phyloP scores from a whole-genome alignment of 2,888 invertebrate species.

The Sinodicranocentrus sp. region DNA sequence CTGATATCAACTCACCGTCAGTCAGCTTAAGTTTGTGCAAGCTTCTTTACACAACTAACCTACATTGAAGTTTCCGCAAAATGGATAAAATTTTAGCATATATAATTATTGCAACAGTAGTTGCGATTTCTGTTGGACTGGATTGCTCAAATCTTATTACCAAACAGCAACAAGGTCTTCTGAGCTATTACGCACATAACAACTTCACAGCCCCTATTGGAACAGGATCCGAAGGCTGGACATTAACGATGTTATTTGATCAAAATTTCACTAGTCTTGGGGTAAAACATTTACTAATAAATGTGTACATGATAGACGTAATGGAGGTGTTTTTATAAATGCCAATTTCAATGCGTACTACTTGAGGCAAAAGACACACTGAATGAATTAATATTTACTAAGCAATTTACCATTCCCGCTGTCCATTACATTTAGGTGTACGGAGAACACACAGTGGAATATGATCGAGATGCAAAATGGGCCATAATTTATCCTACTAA shows the following conservation, averaged over 20 bases:
- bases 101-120: not conserved
- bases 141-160: conserved; percentile 56
- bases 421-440: conserved; percentile 66
- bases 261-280: conserved; percentile 67
- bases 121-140: conserved; percentile 1
- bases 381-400: not conserved
- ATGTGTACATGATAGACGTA: too few species aligned
- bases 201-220: conserved; percentile 55
- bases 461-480: conserved; percentile 32
- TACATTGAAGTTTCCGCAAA: conserved; percentile 1
- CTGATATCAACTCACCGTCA: too few species aligned
- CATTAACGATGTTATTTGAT: conserved; percentile 45
- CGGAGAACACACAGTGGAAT: conserved; percentile 43
- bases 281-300: conserved; percentile 33
- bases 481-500: conserved; percentile 53
- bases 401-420: not conserved
- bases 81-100: too few species aligned
- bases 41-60: not conserved
- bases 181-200: conserved; percentile 64
- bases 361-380: not conserved
- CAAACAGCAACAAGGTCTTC: conserved; percentile 59
- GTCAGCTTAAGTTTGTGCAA: not conserved
- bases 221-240: conserved; percentile 62
- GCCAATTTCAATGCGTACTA: not conserved
- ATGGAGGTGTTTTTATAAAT: too few species aligned